Percentiles rank a stretch among this genome's conserved stretches.
Conservation (phyloP, 2,797 vertebrate species). For the Cichlasoma orientale region DNA sequence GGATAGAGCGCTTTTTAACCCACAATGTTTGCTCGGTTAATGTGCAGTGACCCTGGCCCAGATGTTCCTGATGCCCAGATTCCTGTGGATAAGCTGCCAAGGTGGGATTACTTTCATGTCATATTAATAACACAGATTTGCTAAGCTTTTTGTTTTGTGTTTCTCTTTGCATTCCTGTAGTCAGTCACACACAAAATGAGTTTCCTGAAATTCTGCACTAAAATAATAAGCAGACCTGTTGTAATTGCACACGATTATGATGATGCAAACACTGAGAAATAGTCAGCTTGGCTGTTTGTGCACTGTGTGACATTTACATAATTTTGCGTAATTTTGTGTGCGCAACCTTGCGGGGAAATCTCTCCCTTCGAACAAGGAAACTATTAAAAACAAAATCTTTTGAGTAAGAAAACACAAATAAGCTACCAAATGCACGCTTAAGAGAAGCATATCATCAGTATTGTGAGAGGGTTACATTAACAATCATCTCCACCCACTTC, state of each 20-base stretch:
- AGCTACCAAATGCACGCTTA: not conserved
- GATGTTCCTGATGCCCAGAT: slow-evolving; percentile 84
- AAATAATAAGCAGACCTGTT: not conserved
- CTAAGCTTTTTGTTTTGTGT: slow-evolving; percentile 4
- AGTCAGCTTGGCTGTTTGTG: not conserved
- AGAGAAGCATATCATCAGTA: not conserved
- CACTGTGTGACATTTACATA: not conserved
- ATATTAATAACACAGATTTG: slow-evolving; percentile 16
- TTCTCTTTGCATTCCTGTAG: not conserved
- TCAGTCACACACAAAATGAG: not conserved
- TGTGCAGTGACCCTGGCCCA: slow-evolving; percentile 81
- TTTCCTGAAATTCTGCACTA: not conserved
- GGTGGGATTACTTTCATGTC: slow-evolving; percentile 72
- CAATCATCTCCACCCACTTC: not conserved
- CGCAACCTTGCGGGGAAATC: not conserved
- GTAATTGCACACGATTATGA: not conserved
- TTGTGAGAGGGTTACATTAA: not conserved
- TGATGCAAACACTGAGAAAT: not conserved
- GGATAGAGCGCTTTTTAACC: slow-evolving; percentile 16
- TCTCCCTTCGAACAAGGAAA: not conserved
- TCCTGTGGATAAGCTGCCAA: slow-evolving; percentile 89
- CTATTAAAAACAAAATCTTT: not conserved
- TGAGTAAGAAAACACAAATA: not conserved
- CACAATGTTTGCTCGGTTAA: slow-evolving; percentile 16
- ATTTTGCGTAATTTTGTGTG: not conserved